Evolutionary conservation across 1,140 invertebrate genomes (phyloP).

Genomic region (Panulirus ornatus): DNA sequence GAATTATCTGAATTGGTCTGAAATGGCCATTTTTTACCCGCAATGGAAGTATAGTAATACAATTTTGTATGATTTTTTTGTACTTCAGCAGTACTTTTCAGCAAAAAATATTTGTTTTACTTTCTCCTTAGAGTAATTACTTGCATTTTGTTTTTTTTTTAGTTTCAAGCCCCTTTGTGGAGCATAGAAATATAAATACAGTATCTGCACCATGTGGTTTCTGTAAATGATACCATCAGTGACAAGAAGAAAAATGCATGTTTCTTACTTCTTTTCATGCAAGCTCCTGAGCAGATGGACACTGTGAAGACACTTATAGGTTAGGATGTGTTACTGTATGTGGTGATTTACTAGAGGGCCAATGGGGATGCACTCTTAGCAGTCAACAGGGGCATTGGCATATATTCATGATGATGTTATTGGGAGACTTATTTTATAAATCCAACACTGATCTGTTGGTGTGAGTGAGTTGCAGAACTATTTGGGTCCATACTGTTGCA

Average conservation of each 20-base stretch:
- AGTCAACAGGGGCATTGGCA: neutral
- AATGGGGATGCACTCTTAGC: slow-evolving; percentile 12
- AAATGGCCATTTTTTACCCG: too few species aligned
- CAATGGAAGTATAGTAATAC: too few species aligned
- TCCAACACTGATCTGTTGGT: neutral
- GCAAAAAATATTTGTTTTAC: too few species aligned
- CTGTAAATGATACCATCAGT: neutral
- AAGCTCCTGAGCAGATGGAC: slow-evolving; percentile 51
- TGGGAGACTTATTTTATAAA: neutral
- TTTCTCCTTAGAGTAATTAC: too few species aligned
- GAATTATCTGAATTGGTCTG: too few species aligned
- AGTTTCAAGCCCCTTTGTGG: neutral
- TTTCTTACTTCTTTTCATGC: slow-evolving; percentile 38
- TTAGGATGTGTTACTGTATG: slow-evolving; percentile 10
- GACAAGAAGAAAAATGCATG: neutral
- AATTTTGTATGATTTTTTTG: too few species aligned
- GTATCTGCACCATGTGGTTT: neutral
- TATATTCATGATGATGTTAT: neutral
- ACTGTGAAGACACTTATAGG: slow-evolving; percentile 40
- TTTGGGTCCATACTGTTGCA: neutral
- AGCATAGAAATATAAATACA: neutral
- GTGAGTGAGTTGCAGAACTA: slow-evolving; percentile 14
- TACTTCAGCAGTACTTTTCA: too few species aligned
- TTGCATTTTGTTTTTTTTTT: slow-evolving; percentile 2
- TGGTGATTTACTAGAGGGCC: neutral